Percentiles rank a stretch among this genome's conserved stretches.
phyloP scores from a whole-genome alignment of 2,888 invertebrate genomes.

The Epicampocera succincta region DNA sequence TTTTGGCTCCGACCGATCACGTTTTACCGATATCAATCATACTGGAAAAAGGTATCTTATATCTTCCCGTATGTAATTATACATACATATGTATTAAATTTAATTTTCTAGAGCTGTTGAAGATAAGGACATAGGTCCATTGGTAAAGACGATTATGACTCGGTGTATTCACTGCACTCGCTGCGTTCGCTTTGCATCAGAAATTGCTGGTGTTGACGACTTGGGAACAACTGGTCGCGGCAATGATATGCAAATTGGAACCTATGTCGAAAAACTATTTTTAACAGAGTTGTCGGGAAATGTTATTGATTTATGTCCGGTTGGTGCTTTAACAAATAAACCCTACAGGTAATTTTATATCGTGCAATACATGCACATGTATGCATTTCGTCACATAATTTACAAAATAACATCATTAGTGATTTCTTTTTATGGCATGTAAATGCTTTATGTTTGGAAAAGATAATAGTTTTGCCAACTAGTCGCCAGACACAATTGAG shows the following conservation, averaged over 20 bases:
- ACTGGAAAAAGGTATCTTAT: slow-evolving; percentile 90
- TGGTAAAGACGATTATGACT: slow-evolving; percentile 99
- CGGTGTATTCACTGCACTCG: slow-evolving; percentile 99
- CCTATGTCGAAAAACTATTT: slow-evolving; percentile 99
- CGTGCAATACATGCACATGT: neutral
- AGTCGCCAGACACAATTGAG: too few relatives aligned
- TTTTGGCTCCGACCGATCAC: slow-evolving; percentile 96
- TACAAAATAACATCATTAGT: too few relatives aligned
- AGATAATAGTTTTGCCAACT: too few relatives aligned
- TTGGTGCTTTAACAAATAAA: slow-evolving; percentile 98
- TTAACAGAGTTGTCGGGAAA: slow-evolving; percentile 98
- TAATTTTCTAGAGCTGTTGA: slow-evolving; percentile 91
- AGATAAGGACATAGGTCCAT: slow-evolving; percentile 98
- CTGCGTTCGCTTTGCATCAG: slow-evolving; percentile 98
- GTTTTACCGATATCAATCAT: slow-evolving; percentile 95
- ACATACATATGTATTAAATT: too few relatives aligned
- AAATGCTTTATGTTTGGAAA: too few relatives aligned
- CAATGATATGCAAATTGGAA: slow-evolving; percentile 98
- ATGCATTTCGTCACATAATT: neutral
- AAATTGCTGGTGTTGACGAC: slow-evolving; percentile 99
- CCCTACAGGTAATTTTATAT: slow-evolving; percentile 88
- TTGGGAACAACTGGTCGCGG: slow-evolving; percentile 96
- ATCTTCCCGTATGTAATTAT: neutral
- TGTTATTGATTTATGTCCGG: slow-evolving; percentile 98
- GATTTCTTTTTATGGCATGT: too few relatives aligned